Evolutionary conservation across 2,797 vertebrate genomes (phyloP).

Genomic region (Anomalospiza imberbis): DNA sequence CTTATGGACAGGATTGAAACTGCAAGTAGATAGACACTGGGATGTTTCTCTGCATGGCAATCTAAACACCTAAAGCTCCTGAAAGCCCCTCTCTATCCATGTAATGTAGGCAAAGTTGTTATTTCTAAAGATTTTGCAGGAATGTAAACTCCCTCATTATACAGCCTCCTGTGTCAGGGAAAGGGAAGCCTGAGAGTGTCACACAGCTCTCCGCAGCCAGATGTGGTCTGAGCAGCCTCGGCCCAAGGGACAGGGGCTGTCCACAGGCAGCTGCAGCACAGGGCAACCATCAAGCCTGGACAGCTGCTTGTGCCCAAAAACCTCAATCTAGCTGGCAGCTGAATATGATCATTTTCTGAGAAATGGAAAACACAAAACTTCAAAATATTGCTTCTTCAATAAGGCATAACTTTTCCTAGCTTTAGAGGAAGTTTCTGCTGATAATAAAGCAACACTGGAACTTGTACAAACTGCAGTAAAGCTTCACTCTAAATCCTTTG

Average conservation of each 20-base stretch:
- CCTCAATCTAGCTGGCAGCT: not conserved
- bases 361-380: not conserved
- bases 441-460: not conserved
- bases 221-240: not conserved
- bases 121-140: not conserved
- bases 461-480: not conserved
- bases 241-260: fast-evolving
- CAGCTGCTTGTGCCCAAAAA: not conserved
- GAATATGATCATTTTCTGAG: not conserved
- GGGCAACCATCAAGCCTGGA: not conserved
- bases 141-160: not conserved
- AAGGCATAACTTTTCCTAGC: not conserved
- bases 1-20: not conserved
- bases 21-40: not conserved
- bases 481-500: not conserved
- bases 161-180: not conserved
- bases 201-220: not conserved
- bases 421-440: not conserved
- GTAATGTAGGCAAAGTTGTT: not conserved
- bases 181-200: not conserved
- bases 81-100: not conserved
- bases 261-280: not conserved
- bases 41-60: not conserved
- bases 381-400: not conserved
- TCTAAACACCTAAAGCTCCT: not conserved